Percentiles rank a stretch among this genome's conserved stretches.
phyloP scores from a whole-genome alignment of 2,888 invertebrate species.

The Drosophila nigricruria region DNA sequence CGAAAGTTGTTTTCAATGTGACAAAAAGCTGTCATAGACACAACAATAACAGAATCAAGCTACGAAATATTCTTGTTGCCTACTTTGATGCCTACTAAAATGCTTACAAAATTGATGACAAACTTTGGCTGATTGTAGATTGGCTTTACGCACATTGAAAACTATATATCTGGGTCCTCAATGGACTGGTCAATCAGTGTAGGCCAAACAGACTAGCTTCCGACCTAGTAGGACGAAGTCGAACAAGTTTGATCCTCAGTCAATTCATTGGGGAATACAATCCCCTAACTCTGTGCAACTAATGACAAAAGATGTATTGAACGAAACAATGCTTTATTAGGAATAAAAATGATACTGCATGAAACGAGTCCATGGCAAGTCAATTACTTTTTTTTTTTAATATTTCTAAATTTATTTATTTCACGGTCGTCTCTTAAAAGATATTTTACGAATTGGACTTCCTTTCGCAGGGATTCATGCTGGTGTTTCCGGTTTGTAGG shows the following conservation, averaged over 20 bases:
- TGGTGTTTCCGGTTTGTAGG: slow-evolving; percentile 2
- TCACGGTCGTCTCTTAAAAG: background rate
- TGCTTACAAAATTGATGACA: too few species aligned
- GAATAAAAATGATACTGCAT: background rate
- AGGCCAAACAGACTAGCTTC: too few species aligned
- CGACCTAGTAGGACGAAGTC: too few species aligned
- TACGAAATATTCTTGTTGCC: too few species aligned
- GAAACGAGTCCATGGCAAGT: background rate
- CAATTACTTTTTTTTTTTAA: background rate
- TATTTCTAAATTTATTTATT: background rate
- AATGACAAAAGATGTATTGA: background rate
- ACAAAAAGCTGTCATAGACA: background rate
- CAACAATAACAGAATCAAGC: background rate
- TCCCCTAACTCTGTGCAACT: background rate
- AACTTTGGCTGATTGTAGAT: too few species aligned
- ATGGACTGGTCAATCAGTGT: background rate
- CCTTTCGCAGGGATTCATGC: slow-evolving; percentile 33
- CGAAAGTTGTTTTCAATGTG: background rate
- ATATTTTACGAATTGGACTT: background rate
- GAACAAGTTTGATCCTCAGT: too few species aligned
- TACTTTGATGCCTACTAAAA: too few species aligned
- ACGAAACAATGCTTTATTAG: too few species aligned
- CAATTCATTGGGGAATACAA: background rate
- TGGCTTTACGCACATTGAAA: too few species aligned
- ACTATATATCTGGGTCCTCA: background rate